Evolutionary conservation across 1,140 invertebrate genomes (phyloP).

Genomic region (Cydia amplana): DNA sequence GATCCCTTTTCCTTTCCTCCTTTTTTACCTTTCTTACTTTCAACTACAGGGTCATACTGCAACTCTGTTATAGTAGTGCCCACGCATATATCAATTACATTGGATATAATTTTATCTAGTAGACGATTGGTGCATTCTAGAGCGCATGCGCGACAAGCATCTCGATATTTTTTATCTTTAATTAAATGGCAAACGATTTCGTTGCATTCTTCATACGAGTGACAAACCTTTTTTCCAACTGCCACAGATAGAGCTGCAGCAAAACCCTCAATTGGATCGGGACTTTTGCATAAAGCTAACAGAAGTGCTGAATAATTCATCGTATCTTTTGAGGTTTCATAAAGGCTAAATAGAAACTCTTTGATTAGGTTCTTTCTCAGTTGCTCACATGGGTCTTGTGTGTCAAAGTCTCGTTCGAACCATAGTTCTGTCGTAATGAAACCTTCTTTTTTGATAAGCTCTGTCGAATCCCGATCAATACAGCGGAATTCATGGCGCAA

Average conservation of each 20-base stretch:
- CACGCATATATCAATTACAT: conserved; percentile 64
- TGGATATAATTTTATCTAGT: conserved; percentile 56
- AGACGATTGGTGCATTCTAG: conserved; percentile 57
- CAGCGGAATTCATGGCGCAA: conserved; percentile 69
- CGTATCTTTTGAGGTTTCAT: conserved; percentile 61
- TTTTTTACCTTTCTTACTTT: conserved; percentile 59
- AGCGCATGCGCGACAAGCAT: conserved; percentile 63
- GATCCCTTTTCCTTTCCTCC: conserved; percentile 36
- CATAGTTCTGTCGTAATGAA: conserved; percentile 76
- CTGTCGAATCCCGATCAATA: conserved; percentile 67
- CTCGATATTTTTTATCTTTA: conserved; percentile 62
- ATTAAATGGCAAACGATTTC: conserved; percentile 64
- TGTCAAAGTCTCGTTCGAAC: conserved; percentile 77
- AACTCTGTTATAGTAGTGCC: conserved; percentile 61
- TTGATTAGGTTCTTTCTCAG: conserved; percentile 72
- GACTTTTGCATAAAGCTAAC: conserved; percentile 81
- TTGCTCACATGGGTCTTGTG: conserved; percentile 46
- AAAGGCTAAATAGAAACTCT: conserved; percentile 80
- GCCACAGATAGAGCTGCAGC: conserved; percentile 79
- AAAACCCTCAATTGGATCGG: conserved; percentile 78
- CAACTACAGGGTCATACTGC: conserved; percentile 50
- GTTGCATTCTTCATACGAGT: conserved; percentile 69
- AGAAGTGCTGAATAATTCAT: conserved; percentile 82
- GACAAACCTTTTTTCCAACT: conserved; percentile 79
- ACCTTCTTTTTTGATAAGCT: conserved; percentile 64